phyloP scores from a whole-genome alignment of 1,140 invertebrate species.

The Ditylenchus dipsaci region DNA sequence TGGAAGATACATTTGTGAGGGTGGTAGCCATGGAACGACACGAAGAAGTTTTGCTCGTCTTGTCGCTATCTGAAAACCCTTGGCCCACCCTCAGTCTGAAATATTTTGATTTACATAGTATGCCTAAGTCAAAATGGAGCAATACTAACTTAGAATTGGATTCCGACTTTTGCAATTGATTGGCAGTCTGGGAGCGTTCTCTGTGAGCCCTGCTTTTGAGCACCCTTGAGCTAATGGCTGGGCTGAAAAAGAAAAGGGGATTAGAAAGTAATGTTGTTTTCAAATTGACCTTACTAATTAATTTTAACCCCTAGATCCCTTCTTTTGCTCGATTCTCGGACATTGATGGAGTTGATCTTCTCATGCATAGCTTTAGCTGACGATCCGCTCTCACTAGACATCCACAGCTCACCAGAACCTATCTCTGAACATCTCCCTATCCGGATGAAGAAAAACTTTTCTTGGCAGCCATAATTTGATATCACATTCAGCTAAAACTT shows the following conservation, averaged over 20 bases:
- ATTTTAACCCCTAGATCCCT: slow-evolving; percentile 30
- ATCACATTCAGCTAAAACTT: slow-evolving; percentile 36
- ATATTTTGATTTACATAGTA: no score
- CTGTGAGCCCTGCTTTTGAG: slow-evolving; percentile 31
- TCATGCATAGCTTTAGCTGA: slow-evolving; percentile 34
- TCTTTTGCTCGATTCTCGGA: slow-evolving; percentile 31
- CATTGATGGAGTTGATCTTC: slow-evolving; percentile 28
- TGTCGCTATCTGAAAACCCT: neutral
- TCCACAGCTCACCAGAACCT: slow-evolving; percentile 34
- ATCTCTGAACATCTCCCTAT: slow-evolving; percentile 35
- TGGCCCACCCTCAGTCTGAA: neutral
- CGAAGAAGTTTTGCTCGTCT: neutral
- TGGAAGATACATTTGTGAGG: neutral
- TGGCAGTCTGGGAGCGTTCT: slow-evolving; percentile 31
- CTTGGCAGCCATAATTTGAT: slow-evolving; percentile 36
- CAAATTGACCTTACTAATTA: slow-evolving; percentile 31
- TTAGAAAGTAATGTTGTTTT: no score
- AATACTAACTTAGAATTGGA: slow-evolving; percentile 8
- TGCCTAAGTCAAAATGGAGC: neutral
- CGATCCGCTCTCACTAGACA: slow-evolving; percentile 23
- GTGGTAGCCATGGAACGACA: neutral
- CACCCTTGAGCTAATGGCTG: slow-evolving; percentile 28
- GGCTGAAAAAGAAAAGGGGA: slow-evolving; percentile 15
- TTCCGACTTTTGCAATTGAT: slow-evolving; percentile 13
- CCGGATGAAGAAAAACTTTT: slow-evolving; percentile 36